Base-by-base conservation (phyloP, 1,140 invertebrate genomes). In the Leptinotarsa defecta region DNA sequence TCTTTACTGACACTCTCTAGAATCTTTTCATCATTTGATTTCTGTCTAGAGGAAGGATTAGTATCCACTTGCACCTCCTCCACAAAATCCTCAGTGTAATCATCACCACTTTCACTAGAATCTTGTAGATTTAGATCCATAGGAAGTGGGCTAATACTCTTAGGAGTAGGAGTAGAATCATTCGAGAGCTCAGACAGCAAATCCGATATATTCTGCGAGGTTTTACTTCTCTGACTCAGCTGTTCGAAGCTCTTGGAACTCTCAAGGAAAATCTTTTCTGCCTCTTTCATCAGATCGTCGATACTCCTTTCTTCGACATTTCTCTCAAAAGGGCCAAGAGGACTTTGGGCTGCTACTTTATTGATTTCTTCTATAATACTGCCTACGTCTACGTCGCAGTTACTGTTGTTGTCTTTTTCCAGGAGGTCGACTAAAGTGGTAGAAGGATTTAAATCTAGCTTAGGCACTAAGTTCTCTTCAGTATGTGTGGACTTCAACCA, bases 211-310 rank as follows among this genome's bases (percentile, higher is more conserved):
- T 84, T 83, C 49, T 84, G 80, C 6, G 83, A 85, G 8, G 83
- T 84, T 73, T 80, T 81, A 13, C 84, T 85, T 43, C 78, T 74
- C 63, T 82, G 81, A 65, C 83, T 85, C 15, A 86, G 75, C 67
- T 86, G 85, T 75, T 86, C 85, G 77, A 85, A 86, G 70, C 83
- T 85, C 74, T 85, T 85, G 13, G 85, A 86, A 76, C 85, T 86
- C 73, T 85, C 84, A 61, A 84, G 80, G 73, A 84, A 85, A 27
- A 86, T 81, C 72, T 77, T 83, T 73, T 86, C 85, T 22, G 84
- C 82, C 76, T 86, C 84, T 71, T 80, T 79, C 80, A 86, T 83
- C 22, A 86, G 80, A 52, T 86, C 85, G 49, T 86, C 85, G 43
- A 86, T 79, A 73, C 81, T 84, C 22, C 82, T 75, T 67, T 85